Evolutionary conservation across 2,888 invertebrate genomes (phyloP).

Genomic region (Oscheius sp.): DNA sequence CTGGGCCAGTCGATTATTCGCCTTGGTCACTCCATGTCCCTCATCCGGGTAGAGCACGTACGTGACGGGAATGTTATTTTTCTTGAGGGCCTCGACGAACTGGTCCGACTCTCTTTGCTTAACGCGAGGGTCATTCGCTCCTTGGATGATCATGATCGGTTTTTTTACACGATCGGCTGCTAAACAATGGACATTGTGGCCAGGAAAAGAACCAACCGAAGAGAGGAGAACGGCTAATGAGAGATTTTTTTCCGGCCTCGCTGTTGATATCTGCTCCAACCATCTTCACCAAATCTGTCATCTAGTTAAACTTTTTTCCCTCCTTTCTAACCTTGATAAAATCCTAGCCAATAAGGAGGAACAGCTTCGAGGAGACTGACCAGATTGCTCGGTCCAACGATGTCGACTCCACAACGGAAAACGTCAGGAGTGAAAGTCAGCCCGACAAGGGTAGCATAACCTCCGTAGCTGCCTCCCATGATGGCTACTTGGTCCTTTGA

Average conservation of each 20-base stretch:
- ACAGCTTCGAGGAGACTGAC: slow-evolving; percentile 67
- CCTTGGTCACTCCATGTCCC: slow-evolving; percentile 66
- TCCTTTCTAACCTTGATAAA: too few species aligned
- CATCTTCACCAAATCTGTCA: slow-evolving; percentile 66
- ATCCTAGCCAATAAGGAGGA: slow-evolving; percentile 69
- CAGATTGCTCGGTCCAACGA: slow-evolving; percentile 69
- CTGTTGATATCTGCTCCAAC: slow-evolving; percentile 56
- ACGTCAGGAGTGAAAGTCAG: slow-evolving; percentile 68
- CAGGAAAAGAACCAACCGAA: too few species aligned
- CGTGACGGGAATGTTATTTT: slow-evolving; percentile 66
- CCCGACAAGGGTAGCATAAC: slow-evolving; percentile 69
- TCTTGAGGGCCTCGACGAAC: slow-evolving; percentile 65
- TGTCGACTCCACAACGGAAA: slow-evolving; percentile 69
- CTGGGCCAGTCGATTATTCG: slow-evolving; percentile 58
- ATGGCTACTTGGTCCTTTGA: slow-evolving; percentile 58
- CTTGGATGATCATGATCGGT: slow-evolving; percentile 69
- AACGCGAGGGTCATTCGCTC: slow-evolving; percentile 69
- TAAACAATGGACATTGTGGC: too few species aligned
- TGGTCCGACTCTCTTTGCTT: slow-evolving; percentile 68
- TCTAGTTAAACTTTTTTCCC: too few species aligned
- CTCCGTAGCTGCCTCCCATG: slow-evolving; percentile 67
- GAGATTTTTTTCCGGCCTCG: slow-evolving; percentile 60
- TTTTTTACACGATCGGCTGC: slow-evolving; percentile 64
- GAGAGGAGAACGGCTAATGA: slow-evolving; percentile 65
- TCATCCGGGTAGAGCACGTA: slow-evolving; percentile 68